These are phyloP conservation scores for Zoanthus gigantus DNA, from an alignment of 92 coral and sea anemone species.

Conservation along the genomic window DNA sequence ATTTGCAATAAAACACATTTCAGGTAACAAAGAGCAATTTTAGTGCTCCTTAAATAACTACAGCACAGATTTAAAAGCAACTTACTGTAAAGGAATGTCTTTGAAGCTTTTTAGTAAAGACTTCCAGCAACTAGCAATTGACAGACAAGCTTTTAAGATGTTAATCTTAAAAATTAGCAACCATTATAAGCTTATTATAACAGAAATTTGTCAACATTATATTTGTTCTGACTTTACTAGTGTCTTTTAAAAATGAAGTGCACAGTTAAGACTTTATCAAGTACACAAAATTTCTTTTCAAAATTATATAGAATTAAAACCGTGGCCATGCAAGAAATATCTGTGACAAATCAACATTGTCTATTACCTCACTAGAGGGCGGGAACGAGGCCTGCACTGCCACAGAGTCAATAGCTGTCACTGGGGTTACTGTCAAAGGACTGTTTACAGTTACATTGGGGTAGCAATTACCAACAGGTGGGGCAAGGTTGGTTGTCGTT, in stretches of 20 bases:
- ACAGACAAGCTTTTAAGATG: too few species aligned
- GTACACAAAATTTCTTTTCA: not conserved
- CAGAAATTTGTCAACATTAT: not conserved
- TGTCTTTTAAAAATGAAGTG: not conserved
- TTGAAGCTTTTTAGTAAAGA: not conserved
- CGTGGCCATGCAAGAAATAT: not conserved
- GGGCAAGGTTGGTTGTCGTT: slow-evolving; percentile 79
- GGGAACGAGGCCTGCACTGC: slow-evolving; percentile 37
- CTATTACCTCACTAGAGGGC: slow-evolving; percentile 36
- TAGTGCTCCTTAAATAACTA: slow-evolving; percentile 16
- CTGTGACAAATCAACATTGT: not conserved
- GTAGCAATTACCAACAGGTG: slow-evolving; percentile 15
- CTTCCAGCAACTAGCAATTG: too few species aligned
- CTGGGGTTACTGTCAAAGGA: slow-evolving; percentile 34
- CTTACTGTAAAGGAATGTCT: not conserved
- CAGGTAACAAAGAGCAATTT: slow-evolving; percentile 41
- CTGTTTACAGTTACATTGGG: slow-evolving; percentile 30
- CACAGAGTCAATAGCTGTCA: slow-evolving; percentile 22
- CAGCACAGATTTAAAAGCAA: slow-evolving; percentile 23
- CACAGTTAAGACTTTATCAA: not conserved
- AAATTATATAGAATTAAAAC: not conserved
- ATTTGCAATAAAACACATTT: slow-evolving; percentile 49
- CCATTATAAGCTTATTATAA: not conserved
- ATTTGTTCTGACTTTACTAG: not conserved
- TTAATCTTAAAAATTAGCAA: not conserved